Base-by-base conservation (phyloP, 2,888 invertebrate species). In the Drosophila tanythrix region DNA sequence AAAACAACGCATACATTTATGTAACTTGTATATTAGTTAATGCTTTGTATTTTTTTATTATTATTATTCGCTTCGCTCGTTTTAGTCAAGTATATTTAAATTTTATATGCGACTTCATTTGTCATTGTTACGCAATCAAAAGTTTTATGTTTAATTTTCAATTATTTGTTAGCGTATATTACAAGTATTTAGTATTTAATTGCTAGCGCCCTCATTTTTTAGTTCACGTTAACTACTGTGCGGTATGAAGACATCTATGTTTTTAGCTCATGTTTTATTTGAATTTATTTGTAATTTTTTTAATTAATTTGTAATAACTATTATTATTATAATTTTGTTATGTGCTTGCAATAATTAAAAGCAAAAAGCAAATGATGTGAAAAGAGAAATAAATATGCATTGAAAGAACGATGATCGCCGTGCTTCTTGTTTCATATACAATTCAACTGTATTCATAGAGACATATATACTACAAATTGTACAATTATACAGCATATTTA, bases 181-280 rank as follows among this genome's bases (percentile, higher is more conserved):
- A 46, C 46, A 69, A 68, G 67, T 75, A 75, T 75, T 79, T 75
- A 65, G 68, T 71, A 50, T 48, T 66, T 77, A 64, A 70, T 74
- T 65, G 61, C 36, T 68, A 64, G 56, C 65, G 70, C 35, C 48
- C 56, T 66, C 50, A 66, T 61, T 61, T 51, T 63, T 77, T 72
- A 80, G 81, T 83, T 65, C 50, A 70, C 76, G 67, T 79, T 84
- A 50, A 69, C 50, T 61, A 63, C 25, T 74, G 74, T 83, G 86
- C 89, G 88, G 75, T 73, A 89, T 76, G 76, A 89, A 87, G 85
- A 88, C 89, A 87, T 74, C 68, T 73, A 73, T 81, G 76, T 82
- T 74, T 83, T 82, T 89, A 89, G 80, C 85, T 84, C 88, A 87
- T 85, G 89, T 88, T 84, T 85, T 89, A 87, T 89, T 87, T 85